Evolutionary conservation across 2,888 invertebrate genomes (phyloP), one percentile per base, ranked within the genome.

Genomic region (Cylloceria caligata): DNA sequence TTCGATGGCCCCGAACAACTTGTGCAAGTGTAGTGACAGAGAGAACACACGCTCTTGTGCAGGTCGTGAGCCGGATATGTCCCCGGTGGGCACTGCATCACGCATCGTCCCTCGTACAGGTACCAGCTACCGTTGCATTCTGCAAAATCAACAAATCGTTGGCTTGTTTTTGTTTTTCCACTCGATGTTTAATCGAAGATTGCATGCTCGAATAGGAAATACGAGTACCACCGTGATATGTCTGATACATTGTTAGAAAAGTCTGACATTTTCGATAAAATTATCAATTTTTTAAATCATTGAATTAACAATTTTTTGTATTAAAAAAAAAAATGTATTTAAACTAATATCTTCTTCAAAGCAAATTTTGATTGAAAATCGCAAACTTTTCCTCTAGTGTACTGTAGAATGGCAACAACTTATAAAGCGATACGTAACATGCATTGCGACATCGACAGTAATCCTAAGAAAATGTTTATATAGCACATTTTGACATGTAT

Each of bases 1-100:
- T 96, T 95, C 86, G 94, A 94, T 6, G 96, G 95, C 9, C 96
- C 96, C 6, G 93, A 92, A 89, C 97, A 97, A 9, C 94, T 94
- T 77, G 94, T 94, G 90, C 97, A 97, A n/a, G 95, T 94, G 91
- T 97, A 96, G 93, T 97, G 96, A 90, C 97, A 97, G 36, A 93
- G 93, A 1, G 95, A 92, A 89, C 97, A 97, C 69, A 93, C 93
- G 36, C 92, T 91, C 6, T 93, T 86, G 9, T 81, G 69, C n/a
- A 84, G 84, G 62, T 90, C 87, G 55, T 81, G 86, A 84, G 83
- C 86, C 64, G 84, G 79, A 79, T 90, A 89, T 30, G 89, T 90
- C 42, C 86, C 84, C n/a, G 34, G 7, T 4, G 95, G 95, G 91
- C 96, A 96, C 81, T 91, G 92, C 74, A 91, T 89, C 88, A 94